Percentiles rank a stretch among this genome's conserved stretches.
Evolutionary conservation across 2,113 vertebrate species (phyloP).

Genomic region (Potamarius usumacintae): DNA sequence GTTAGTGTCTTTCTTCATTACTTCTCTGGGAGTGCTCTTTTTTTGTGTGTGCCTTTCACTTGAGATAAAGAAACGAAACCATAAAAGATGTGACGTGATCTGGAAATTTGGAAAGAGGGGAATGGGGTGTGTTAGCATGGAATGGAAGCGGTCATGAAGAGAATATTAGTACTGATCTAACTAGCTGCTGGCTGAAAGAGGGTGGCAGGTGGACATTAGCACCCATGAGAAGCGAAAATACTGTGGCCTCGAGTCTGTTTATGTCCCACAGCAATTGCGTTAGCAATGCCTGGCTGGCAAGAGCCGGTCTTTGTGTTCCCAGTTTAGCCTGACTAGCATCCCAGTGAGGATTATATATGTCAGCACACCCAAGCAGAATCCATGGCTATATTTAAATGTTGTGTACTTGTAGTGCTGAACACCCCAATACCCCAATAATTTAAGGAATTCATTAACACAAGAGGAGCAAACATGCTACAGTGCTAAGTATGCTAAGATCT

Average conservation of each 20-base stretch:
- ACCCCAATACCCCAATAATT: conserved; percentile 40
- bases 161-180: not conserved
- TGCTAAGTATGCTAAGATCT: conserved; percentile 27
- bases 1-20: conserved; percentile 21
- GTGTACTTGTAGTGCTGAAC: conserved; percentile 27
- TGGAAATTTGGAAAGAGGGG: not conserved
- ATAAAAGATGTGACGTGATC: not conserved
- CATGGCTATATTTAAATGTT: conserved; percentile 48
- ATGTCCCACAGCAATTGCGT: conserved; percentile 41
- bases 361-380: conserved; percentile 17
- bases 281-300: conserved; percentile 34
- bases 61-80: not conserved
- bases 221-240: conserved; percentile 28
- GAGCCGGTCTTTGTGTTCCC: conserved; percentile 45
- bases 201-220: conserved; percentile 21
- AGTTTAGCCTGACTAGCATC: conserved; percentile 48
- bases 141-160: not conserved
- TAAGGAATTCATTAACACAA: conserved; percentile 46
- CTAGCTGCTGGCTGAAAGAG: conserved; percentile 15
- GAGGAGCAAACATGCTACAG: conserved; percentile 4
- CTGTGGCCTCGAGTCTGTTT: conserved; percentile 38
- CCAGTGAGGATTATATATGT: conserved; percentile 35
- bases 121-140: not conserved
- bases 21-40: not conserved
- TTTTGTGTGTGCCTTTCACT: not conserved